Evolutionary conservation across 2,797 vertebrate genomes (phyloP), one percentile per base, ranked within the genome.

Genomic region (Neopelma chrysocephalum): DNA sequence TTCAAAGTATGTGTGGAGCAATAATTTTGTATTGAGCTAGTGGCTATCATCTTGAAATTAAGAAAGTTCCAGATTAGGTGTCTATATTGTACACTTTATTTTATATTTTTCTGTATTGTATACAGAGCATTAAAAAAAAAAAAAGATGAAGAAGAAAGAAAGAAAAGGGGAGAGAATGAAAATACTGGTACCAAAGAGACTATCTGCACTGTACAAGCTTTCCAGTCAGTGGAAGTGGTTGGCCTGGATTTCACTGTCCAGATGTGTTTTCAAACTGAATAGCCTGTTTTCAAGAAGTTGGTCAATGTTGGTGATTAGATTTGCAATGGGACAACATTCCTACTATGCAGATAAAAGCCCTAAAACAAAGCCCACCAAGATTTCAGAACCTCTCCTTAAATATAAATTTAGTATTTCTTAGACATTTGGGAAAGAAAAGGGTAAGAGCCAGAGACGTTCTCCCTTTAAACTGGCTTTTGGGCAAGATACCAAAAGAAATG

Each of bases 1-100:
- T 89, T 38, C 26, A 7, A 12, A 65, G 9, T 62, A 22, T 0
- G 0, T 25, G 26, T 58, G 20, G 25, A 66, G 20, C 18, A 51
- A 17, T 87, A 32, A 36, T 43, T 82, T 53, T 77, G 17, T 31
- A 14, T 27, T 38, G 22, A 76, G 6, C 50, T 69, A 54, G 27
- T 51, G 47, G 11, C 47, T n/a, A 7, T 72, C 7, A 4, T 65
- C 62, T 72, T 89, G 29, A 82, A 84, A 78, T 42, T 16, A 43
- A 54, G 47, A 50, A 57, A 65, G 54, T 68, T 65, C 12, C 15
- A 34, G 31, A 21, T 73, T 38, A 86, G 26, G 12, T 29, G 11
- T 32, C 36, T 58, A 3, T 61, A 38, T 40, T 66, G 17, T 56
- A 26, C 26, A 11, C 20, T 17, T 68, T 60, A 34, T 84, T 56